Percentiles rank a stretch among this genome's conserved stretches.
phyloP scores from a whole-genome alignment of 2,113 vertebrate species.

The Falco punctatus region DNA sequence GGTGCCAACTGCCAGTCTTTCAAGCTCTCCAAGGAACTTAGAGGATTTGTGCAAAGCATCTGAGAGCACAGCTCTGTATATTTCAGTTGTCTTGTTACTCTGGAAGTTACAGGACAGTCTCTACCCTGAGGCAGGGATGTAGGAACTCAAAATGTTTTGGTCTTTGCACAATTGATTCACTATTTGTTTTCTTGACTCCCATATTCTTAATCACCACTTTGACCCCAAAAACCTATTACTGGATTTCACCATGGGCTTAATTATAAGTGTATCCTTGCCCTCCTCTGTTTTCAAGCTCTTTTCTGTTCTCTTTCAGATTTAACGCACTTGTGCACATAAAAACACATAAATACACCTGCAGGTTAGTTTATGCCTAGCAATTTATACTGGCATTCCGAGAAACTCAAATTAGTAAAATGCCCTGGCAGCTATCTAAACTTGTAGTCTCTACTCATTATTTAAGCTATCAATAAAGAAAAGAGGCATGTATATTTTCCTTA shows the following conservation, averaged over 20 bases:
- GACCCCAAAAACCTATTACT: neutral
- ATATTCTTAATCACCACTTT: neutral
- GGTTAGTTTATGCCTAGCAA: neutral
- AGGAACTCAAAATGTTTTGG: neutral
- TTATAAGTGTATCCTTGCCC: neutral
- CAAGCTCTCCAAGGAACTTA: neutral
- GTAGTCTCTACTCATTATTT: neutral
- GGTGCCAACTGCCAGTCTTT: rapidly evolving
- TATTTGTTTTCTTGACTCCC: neutral
- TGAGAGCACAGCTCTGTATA: neutral
- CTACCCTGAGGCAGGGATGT: neutral
- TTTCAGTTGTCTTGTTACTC: neutral
- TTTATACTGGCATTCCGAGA: neutral
- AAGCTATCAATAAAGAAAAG: neutral
- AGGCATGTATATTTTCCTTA: neutral
- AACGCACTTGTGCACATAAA: neutral
- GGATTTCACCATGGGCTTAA: constrained; percentile 13
- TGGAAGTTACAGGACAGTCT: neutral
- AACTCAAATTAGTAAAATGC: neutral
- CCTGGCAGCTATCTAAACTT: neutral
- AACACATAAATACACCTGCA: neutral
- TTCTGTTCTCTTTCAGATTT: neutral
- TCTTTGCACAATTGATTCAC: neutral
- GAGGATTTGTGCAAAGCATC: neutral
- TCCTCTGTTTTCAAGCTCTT: neutral